Evolutionary conservation across 2,113 vertebrate species (phyloP), one percentile per base, ranked within the genome.

Genomic region (Cromileptes altivelis): DNA sequence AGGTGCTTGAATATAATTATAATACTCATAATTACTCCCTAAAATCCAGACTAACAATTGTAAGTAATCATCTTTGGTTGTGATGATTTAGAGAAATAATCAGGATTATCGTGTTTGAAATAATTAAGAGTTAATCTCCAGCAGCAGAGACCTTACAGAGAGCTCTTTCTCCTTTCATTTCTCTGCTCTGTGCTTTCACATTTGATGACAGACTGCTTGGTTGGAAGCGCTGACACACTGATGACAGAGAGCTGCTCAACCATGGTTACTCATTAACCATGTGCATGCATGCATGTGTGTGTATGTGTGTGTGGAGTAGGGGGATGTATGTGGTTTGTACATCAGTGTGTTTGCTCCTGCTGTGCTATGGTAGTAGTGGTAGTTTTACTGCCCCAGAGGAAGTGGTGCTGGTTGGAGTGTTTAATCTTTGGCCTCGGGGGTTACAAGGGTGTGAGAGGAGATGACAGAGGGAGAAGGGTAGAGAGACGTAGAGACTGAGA

Each of bases 231-330:
- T 88, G 85, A 87, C 85, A 75, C 62, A 15, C 47, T 85, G 93
- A 91, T 86, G 74, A 93, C 69, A 86, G 88, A 62, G 70, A 65
- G 11, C 78, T 73, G 52, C 81, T 84, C 61, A 56, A 47, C 75
- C 80, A 49, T 70, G 75, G 64, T 63, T 87, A 82, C 87, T 92
- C 81, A 88, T 93, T 93, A 89, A 82, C 81, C 67, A 19, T 63
- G 25, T 82, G 30, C 40, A 84, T 52, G 81, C 75, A 45, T 84
- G 65, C n/a, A n/a, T 82, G 30, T 45, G 85, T 52, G 81, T 78
- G 37, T 84, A 61, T 80, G 57, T 67, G 30, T 69, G 70, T 74
- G 75, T 55, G 45, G 70, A 73, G 71, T 45, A 57, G 72, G 81
- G 49, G 81, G 42, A 33, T 75, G 87, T 52, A 53, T 85, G 84